Percentiles rank a stretch among this genome's conserved stretches.
Conservation (phyloP, 2,888 invertebrate species). For the Rotaria magnacalcarata region DNA sequence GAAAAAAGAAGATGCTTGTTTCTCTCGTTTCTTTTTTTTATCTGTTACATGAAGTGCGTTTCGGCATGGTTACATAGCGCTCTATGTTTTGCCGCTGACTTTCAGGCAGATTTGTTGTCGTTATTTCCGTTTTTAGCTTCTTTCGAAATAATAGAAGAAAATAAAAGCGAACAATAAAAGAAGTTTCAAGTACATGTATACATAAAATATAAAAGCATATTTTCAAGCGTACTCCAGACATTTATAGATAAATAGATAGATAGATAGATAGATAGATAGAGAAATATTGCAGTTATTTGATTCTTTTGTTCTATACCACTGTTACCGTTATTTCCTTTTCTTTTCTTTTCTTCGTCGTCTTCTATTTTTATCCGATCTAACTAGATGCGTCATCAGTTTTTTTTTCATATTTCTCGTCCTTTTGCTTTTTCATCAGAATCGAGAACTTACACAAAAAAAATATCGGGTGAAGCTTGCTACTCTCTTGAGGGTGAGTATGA, state of each 20-base stretch:
- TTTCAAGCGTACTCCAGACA: not conserved
- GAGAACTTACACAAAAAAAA: not conserved
- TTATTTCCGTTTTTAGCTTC: not conserved
- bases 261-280: not conserved
- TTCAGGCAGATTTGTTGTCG: not conserved
- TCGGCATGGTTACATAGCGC: not conserved
- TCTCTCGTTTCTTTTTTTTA: not conserved
- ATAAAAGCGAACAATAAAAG: not conserved
- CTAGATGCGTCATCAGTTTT: not conserved
- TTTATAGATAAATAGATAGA: not conserved
- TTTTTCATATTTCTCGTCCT: not conserved
- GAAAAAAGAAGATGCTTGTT: not conserved
- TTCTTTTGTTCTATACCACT: not conserved
- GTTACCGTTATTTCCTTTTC: not conserved
- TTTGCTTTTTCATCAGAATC: not conserved
- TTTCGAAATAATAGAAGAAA: not conserved
- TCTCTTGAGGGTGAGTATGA: slow-evolving; percentile 8
- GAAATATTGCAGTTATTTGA: not conserved
- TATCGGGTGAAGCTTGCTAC: not conserved
- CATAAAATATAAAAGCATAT: too few relatives aligned
- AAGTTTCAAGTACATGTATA: too few relatives aligned
- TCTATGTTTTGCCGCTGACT: not conserved
- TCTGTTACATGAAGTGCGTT: not conserved
- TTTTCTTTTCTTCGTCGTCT: not conserved
- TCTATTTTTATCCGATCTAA: not conserved